phyloP scores from a whole-genome alignment of 2,797 vertebrate species.

The Rhinoraja longicauda region DNA sequence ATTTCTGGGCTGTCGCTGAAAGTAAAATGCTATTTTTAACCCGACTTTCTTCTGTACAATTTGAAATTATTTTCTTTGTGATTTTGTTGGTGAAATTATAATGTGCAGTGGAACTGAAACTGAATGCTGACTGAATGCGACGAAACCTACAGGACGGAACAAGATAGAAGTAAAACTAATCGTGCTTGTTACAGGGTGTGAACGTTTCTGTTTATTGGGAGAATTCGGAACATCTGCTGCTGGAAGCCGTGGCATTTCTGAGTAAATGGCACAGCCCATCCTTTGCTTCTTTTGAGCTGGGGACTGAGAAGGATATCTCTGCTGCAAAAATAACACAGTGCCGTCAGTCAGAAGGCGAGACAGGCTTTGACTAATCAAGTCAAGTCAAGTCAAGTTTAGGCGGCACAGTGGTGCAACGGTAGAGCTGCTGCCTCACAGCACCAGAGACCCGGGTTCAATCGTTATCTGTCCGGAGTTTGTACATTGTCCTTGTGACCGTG shows the following conservation, averaged over 20 bases:
- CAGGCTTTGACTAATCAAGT: too few relatives aligned
- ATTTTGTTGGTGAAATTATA: neutral
- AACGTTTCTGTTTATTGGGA: neutral
- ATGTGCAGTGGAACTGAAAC: neutral
- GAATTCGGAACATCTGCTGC: neutral
- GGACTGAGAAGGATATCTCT: neutral
- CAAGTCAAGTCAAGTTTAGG: too few relatives aligned
- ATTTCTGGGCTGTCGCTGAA: too few relatives aligned
- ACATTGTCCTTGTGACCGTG: too few relatives aligned
- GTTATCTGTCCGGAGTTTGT: too few relatives aligned
- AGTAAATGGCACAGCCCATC: neutral
- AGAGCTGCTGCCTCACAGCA: too few relatives aligned
- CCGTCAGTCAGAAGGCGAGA: neutral
- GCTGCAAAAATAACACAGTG: neutral
- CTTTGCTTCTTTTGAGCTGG: neutral
- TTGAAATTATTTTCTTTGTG: neutral
- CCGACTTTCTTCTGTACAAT: neutral
- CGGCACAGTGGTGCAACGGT: too few relatives aligned
- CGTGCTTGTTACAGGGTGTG: neutral
- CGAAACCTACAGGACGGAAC: neutral
- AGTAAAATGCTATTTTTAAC: too few relatives aligned
- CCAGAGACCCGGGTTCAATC: too few relatives aligned
- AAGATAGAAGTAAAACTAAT: conserved; percentile 15
- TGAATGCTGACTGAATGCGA: neutral
- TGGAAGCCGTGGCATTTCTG: neutral